Base-by-base conservation (phyloP, 2,888 invertebrate genomes). In the Papilio elwesi region DNA sequence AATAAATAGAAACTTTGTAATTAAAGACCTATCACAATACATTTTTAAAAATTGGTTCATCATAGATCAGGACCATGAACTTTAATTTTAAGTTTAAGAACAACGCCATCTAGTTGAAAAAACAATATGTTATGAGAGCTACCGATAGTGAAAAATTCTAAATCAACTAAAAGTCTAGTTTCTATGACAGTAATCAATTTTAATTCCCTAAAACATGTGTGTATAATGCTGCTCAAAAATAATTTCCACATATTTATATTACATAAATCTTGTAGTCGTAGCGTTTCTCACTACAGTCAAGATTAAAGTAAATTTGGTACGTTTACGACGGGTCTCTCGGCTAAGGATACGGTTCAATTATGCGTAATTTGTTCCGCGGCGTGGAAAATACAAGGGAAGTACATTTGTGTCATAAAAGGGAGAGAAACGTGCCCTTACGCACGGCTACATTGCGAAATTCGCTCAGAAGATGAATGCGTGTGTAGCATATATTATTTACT, bases 371-470 rank as follows among this genome's bases (percentile, higher is more conserved):
- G 47, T 55, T 38, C 5, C n/a, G 26, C 15, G 51, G 59, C 36
- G n/a, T 57, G 67, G 66, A 62, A 65, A 70, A 64, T 63, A 70
- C 63, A 52, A 55, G 70, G 47, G 52, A 70, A 26, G 26, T 70
- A 49, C 70, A 70, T 63, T 70, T 53, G 70, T 52, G 63, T 53
- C 43, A 63, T 70, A 13, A 57, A 57, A 62, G 48, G 49, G 48
- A 51, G 68, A 15, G 16, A 68, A 47, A 57, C 48, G 47, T 57
- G 55, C n/a, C 36, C 16, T 43, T 16, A 43, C 11, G 15, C 59
- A 43, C 38, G 59, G 59, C 38, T 38, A 8, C 15, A 2, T n/a
- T 59, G 38, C 15, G 59, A 62, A 62, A 43, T 62, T 62, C 59
- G 59, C 15, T 62, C 6, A 62, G 7, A 4, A 62, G 15, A 26